These are phyloP conservation scores for Heliconius charithonia DNA, from an alignment of 2,888 invertebrate genomes.

Conservation along the genomic window DNA sequence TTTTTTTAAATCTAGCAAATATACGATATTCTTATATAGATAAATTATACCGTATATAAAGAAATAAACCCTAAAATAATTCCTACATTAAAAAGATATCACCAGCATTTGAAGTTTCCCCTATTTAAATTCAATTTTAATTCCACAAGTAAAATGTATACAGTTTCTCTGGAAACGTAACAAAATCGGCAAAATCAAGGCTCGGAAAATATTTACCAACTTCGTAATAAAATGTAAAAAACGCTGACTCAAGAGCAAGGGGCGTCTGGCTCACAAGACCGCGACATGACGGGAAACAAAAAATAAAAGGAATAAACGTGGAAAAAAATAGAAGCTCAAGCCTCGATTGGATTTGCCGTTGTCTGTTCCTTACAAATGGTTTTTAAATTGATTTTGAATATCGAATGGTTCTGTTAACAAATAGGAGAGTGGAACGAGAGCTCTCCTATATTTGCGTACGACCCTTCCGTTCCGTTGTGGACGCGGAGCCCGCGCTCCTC, in stretches of 20 bases:
- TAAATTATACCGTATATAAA: not conserved
- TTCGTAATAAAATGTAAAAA: slow-evolving; percentile 79
- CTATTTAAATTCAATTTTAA: slow-evolving; percentile 41
- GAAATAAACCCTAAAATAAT: not conserved
- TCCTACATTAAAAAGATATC: not conserved
- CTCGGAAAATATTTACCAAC: slow-evolving; percentile 80
- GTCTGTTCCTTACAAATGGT: slow-evolving; percentile 81
- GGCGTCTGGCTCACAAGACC: slow-evolving; percentile 80
- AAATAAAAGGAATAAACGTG: slow-evolving; percentile 62
- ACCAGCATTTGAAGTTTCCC: not conserved
- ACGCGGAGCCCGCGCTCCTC: slow-evolving; percentile 31
- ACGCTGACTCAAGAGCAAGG: slow-evolving; percentile 80
- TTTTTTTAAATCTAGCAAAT: not conserved
- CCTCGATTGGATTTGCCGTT: slow-evolving; percentile 80
- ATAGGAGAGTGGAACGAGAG: slow-evolving; percentile 50
- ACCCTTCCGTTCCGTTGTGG: slow-evolving; percentile 9
- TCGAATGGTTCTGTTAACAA: slow-evolving; percentile 68
- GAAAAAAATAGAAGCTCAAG: slow-evolving; percentile 72
- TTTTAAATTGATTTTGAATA: slow-evolving; percentile 81
- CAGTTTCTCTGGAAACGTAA: slow-evolving; percentile 54
- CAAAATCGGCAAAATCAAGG: slow-evolving; percentile 69
- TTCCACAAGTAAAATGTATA: slow-evolving; percentile 46
- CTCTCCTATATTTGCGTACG: slow-evolving; percentile 30
- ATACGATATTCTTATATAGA: not conserved
- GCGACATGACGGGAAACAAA: slow-evolving; percentile 77